phyloP scores from a whole-genome alignment of 1,140 invertebrate species.

The Drosophila persimilis region DNA sequence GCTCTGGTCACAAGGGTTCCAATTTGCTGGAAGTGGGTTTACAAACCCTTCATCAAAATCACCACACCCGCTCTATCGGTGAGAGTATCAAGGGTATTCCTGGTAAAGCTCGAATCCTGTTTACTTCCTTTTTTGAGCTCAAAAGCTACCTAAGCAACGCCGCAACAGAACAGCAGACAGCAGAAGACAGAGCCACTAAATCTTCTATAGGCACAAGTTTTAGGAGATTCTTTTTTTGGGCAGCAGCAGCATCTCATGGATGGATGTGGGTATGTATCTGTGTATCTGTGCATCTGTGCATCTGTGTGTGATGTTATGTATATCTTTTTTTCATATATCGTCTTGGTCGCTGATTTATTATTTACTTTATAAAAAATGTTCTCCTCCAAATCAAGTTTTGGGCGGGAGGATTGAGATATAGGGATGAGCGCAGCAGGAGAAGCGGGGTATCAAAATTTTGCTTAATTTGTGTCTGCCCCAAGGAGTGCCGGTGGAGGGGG shows the following conservation, averaged over 20 bases:
- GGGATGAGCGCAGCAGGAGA: slow-evolving; percentile 8
- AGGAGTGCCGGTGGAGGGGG: background rate
- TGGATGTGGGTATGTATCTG: slow-evolving; percentile 2
- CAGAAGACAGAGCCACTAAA: slow-evolving; percentile 66
- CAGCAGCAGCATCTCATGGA: slow-evolving; percentile 26
- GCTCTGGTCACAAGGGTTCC: no score
- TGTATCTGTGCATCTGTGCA: slow-evolving; percentile 16
- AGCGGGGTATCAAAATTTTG: slow-evolving; percentile 30
- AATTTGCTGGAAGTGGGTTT: no score
- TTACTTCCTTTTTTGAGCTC: slow-evolving; percentile 62
- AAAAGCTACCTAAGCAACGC: slow-evolving; percentile 64
- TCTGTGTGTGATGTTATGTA: slow-evolving; percentile 27
- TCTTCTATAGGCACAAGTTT: slow-evolving; percentile 67
- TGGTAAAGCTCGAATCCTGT: slow-evolving; percentile 76
- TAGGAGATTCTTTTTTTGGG: slow-evolving; percentile 51
- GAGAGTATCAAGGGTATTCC: slow-evolving; percentile 31
- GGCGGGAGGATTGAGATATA: slow-evolving; percentile 8
- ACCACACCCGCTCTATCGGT: no score
- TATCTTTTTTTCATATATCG: slow-evolving; percentile 58
- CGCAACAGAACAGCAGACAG: slow-evolving; percentile 5
- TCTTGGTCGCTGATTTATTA: slow-evolving; percentile 71
- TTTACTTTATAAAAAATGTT: slow-evolving; percentile 70
- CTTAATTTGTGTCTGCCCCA: slow-evolving; percentile 47
- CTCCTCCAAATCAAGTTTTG: slow-evolving; percentile 47
- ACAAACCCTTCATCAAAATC: no score